Evolutionary conservation across 2,888 invertebrate species (phyloP).

Genomic region (Yponomeuta cagnagella): DNA sequence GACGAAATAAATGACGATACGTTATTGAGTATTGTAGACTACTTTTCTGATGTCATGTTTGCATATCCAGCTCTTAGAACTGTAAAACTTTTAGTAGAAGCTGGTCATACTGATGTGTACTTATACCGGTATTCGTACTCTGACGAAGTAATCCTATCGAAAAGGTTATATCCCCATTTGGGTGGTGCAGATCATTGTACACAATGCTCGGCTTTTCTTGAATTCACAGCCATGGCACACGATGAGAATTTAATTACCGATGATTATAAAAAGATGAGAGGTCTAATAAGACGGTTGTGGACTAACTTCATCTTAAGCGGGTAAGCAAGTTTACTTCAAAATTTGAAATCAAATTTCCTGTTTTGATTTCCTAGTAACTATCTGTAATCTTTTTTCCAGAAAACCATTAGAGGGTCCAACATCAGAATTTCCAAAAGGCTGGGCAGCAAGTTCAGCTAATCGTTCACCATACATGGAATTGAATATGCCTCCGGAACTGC

Average conservation of each 20-base stretch:
- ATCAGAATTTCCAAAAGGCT: neutral
- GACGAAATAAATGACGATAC: neutral
- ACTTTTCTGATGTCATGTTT: constrained; percentile 13
- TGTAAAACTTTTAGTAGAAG: constrained; percentile 4
- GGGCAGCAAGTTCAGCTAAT: constrained; percentile 15
- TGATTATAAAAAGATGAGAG: constrained; percentile 29
- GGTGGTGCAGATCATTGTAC: constrained; percentile 5
- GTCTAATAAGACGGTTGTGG: constrained; percentile 36
- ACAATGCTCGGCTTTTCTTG: neutral
- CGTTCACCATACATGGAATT: constrained; percentile 37
- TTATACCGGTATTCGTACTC: constrained; percentile 4
- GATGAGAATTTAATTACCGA: constrained; percentile 14
- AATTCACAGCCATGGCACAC: neutral
- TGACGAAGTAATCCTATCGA: neutral
- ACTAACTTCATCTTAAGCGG: constrained; percentile 37
- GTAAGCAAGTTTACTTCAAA: constrained; percentile 24
- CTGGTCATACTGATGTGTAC: constrained; percentile 9
- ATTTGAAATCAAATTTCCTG: neutral
- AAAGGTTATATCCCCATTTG: neutral
- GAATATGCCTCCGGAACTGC: constrained; percentile 27
- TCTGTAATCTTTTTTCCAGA: neutral
- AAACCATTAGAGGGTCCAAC: constrained; percentile 2
- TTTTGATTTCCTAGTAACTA: neutral
- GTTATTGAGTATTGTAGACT: neutral
- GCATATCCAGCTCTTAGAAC: constrained; percentile 3